Evolutionary conservation across 1,140 invertebrate genomes (phyloP).

Genomic region (Drosophila santomea): DNA sequence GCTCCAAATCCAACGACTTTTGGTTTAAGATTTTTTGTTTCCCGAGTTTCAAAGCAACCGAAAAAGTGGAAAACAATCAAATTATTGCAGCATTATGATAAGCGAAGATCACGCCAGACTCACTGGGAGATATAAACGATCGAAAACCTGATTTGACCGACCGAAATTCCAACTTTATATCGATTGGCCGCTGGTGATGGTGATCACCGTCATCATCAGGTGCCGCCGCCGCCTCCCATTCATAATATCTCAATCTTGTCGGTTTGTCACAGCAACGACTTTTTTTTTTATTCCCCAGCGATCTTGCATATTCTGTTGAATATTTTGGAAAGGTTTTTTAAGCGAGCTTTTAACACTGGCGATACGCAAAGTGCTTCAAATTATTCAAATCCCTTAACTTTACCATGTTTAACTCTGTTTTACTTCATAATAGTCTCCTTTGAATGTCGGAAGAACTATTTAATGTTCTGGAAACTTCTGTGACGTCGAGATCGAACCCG

Average conservation of each 20-base stretch:
- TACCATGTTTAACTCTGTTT: not conserved
- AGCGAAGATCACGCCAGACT: slow-evolving; percentile 37
- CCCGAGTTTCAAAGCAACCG: slow-evolving; percentile 28
- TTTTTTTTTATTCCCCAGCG: not conserved
- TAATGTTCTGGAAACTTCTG: not conserved
- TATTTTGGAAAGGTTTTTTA: slow-evolving; percentile 30
- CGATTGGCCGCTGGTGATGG: slow-evolving; percentile 12
- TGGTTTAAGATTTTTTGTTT: slow-evolving; percentile 46
- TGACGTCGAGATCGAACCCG: not conserved
- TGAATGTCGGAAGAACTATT: not conserved
- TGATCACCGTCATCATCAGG: slow-evolving; percentile 22
- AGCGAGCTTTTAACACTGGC: slow-evolving; percentile 33
- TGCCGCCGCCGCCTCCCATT: slow-evolving; percentile 27
- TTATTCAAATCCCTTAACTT: no score
- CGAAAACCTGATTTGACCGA: slow-evolving; percentile 33
- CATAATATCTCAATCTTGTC: slow-evolving; percentile 46
- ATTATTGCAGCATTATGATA: slow-evolving; percentile 47
- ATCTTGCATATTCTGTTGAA: slow-evolving; percentile 9
- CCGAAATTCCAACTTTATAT: slow-evolving; percentile 12
- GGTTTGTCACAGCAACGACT: slow-evolving; percentile 35
- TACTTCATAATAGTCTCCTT: not conserved
- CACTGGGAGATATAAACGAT: slow-evolving; percentile 31
- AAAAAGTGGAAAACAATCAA: slow-evolving; percentile 25
- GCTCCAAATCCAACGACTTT: slow-evolving; percentile 68
- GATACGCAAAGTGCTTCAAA: not conserved